A percentile compares a stretch with the other conserved stretches of the same genome.
phyloP scores from a whole-genome alignment of 1,140 invertebrate genomes.

The Microplitis mediator region DNA sequence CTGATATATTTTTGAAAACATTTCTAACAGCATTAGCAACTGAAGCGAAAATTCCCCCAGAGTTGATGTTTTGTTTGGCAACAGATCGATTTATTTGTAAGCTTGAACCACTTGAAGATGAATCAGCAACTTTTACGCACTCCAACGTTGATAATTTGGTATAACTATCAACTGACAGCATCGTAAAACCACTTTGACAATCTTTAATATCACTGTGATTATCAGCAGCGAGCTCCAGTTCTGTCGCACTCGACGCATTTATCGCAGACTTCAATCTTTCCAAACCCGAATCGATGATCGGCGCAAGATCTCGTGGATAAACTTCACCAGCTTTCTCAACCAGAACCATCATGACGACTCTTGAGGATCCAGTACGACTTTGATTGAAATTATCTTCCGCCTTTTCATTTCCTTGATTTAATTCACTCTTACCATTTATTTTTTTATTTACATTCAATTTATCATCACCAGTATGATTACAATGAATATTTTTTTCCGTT shows the following conservation, averaged over 20 bases:
- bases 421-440: not conserved
- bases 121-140: not conserved
- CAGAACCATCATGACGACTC: conserved; percentile 52
- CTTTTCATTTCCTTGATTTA: not conserved
- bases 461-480: not conserved
- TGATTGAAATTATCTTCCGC: not conserved
- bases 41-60: conserved; percentile 41
- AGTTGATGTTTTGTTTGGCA: not conserved
- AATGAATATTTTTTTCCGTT: not conserved
- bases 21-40: conserved; percentile 46
- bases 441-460: not conserved
- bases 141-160: conserved; percentile 26
- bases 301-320: conserved; percentile 35
- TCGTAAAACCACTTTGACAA: not conserved
- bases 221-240: no score
- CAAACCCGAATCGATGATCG: conserved; percentile 48
- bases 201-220: not conserved
- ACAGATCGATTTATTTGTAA: not conserved
- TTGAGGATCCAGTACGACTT: conserved; percentile 23
- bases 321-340: conserved; percentile 39
- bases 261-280: conserved; percentile 41
- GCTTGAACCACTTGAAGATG: not conserved
- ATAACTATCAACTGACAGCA: conserved; percentile 35
- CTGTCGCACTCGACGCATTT: not conserved
- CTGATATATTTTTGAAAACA: conserved; percentile 47